These are phyloP conservation scores for Macaria liturata DNA, from an alignment of 2,888 invertebrate genomes.

Conservation along the genomic window DNA sequence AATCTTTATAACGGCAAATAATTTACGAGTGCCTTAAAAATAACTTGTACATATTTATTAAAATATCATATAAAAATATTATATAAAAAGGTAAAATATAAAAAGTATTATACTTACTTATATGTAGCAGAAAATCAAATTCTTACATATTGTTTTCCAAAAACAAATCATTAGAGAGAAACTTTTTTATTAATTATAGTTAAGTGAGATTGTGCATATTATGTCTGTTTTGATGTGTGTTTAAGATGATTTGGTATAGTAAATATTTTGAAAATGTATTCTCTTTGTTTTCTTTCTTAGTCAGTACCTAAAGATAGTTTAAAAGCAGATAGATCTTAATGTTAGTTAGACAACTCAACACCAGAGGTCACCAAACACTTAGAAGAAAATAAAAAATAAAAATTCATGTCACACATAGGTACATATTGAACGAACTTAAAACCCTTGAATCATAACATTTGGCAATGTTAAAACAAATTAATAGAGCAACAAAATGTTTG, in stretches of 20 bases:
- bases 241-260: constrained; percentile 82
- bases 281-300: background rate
- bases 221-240: constrained; percentile 83
- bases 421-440: too few relatives aligned
- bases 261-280: constrained; percentile 74
- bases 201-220: constrained; percentile 82
- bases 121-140: constrained; percentile 57
- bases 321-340: too few relatives aligned
- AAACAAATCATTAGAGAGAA: constrained; percentile 67
- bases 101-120: constrained; percentile 38
- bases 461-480: too few relatives aligned
- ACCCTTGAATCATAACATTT: too few relatives aligned
- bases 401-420: too few relatives aligned
- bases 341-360: too few relatives aligned
- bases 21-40: constrained; percentile 73
- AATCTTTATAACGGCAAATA: constrained; percentile 61
- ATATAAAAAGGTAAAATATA: constrained; percentile 51
- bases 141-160: constrained; percentile 76
- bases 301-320: too few relatives aligned
- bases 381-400: too few relatives aligned
- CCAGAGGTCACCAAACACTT: too few relatives aligned
- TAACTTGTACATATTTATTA: constrained; percentile 72
- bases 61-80: constrained; percentile 45
- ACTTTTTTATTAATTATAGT: constrained; percentile 59
- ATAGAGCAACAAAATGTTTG: too few relatives aligned